A percentile compares a stretch with the other conserved stretches of the same genome.
Evolutionary conservation across 2,888 invertebrate genomes (phyloP).

Genomic region (Pemphredon lugubris): DNA sequence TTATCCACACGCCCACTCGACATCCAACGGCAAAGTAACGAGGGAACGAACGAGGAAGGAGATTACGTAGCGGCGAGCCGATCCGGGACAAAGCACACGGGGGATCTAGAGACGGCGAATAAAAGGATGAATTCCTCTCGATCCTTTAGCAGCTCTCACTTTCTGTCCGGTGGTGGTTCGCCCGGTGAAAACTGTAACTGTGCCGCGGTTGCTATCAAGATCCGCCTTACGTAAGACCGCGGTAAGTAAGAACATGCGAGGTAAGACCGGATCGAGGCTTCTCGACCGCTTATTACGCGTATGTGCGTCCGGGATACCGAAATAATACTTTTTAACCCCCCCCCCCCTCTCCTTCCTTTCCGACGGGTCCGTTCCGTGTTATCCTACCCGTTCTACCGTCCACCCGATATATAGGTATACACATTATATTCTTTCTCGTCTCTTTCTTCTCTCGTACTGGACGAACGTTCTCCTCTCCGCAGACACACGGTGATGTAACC

Average conservation of each 20-base stretch:
- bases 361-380: not conserved
- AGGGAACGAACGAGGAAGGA: not conserved
- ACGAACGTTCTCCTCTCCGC: not conserved
- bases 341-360: not conserved
- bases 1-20: too few species aligned
- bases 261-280: constrained; percentile 23
- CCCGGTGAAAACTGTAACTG: constrained; percentile 62
- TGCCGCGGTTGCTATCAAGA: constrained; percentile 60
- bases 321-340: constrained; percentile 6
- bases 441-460: not conserved
- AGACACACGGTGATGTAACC: constrained; percentile 27
- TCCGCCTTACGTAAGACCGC: constrained; percentile 61
- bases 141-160: constrained; percentile 57
- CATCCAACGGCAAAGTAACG: not conserved
- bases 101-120: constrained; percentile 8
- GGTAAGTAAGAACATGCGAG: constrained; percentile 26
- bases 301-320: not conserved
- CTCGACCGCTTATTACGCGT: constrained; percentile 30
- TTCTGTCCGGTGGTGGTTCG: constrained; percentile 39
- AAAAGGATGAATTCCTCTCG: constrained; percentile 40
- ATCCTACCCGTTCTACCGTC: not conserved
- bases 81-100: constrained; percentile 4
- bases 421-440: too few species aligned
- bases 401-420: too few species aligned
- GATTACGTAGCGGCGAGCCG: not conserved